Conservation (phyloP, 2,888 invertebrate species). For the Caenorhabditis sp. region DNA sequence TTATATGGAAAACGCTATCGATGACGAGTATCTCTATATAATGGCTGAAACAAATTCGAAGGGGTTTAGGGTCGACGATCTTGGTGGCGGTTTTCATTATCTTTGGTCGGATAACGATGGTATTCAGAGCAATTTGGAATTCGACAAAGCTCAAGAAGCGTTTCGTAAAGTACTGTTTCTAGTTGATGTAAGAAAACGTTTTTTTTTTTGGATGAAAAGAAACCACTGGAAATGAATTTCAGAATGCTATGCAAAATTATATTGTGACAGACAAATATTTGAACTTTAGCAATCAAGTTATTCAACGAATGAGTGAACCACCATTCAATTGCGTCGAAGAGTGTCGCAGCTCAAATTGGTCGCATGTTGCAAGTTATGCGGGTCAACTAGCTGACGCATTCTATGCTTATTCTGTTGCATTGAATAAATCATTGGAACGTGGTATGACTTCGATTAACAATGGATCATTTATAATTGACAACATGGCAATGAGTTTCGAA, state of each 20-base stretch:
- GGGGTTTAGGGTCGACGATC: slow-evolving; percentile 37
- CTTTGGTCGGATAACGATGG: slow-evolving; percentile 12
- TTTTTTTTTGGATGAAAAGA: neutral
- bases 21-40: slow-evolving; percentile 45
- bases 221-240: neutral
- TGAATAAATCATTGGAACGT: slow-evolving; percentile 23
- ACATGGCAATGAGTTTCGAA: slow-evolving; percentile 30
- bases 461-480: slow-evolving; percentile 4
- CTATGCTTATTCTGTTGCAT: slow-evolving; percentile 34
- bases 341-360: slow-evolving; percentile 18
- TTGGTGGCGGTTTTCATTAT: slow-evolving; percentile 24
- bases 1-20: slow-evolving; percentile 27
- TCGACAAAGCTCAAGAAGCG: slow-evolving; percentile 9
- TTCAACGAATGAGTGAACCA: slow-evolving; percentile 44
- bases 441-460: slow-evolving; percentile 3
- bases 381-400: slow-evolving; percentile 42
- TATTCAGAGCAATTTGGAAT: neutral
- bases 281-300: slow-evolving; percentile 51
- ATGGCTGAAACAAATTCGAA: slow-evolving; percentile 37
- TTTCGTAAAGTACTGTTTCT: slow-evolving; percentile 24
- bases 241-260: slow-evolving; percentile 33
- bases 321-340: slow-evolving; percentile 55
- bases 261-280: slow-evolving; percentile 34
- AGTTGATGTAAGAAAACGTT: slow-evolving; percentile 28
- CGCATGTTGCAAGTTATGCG: slow-evolving; percentile 26